Evolutionary conservation across 2,888 invertebrate species (phyloP).

Genomic region (Anthophora plumipes): DNA sequence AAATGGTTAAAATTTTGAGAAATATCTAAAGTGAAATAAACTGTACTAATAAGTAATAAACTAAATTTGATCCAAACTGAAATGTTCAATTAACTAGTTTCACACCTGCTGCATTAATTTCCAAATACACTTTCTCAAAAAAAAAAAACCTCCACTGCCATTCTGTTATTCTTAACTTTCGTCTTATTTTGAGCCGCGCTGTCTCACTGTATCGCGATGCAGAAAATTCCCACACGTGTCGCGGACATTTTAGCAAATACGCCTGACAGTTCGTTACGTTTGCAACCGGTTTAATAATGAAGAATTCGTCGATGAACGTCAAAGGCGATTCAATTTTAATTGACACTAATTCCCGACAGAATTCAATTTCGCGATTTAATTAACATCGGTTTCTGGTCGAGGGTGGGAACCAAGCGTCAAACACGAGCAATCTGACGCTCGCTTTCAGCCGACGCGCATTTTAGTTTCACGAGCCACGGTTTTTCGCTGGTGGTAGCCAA

Average conservation of each 20-base stretch:
- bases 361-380: conserved; percentile 65
- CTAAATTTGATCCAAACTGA: too few species aligned
- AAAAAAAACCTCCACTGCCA: too few species aligned
- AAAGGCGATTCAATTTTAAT: conserved; percentile 59
- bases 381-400: conserved; percentile 45
- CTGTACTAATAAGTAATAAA: too few species aligned
- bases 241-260: neutral
- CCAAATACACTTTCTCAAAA: too few species aligned
- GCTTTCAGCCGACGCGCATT: conserved; percentile 45
- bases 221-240: neutral
- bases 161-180: too few species aligned
- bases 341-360: conserved; percentile 57
- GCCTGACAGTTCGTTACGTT: neutral
- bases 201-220: too few species aligned
- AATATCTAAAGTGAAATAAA: too few species aligned
- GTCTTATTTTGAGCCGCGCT: too few species aligned
- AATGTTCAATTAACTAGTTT: too few species aligned
- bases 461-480: conserved; percentile 56
- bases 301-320: neutral
- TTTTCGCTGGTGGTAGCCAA: conserved; percentile 52
- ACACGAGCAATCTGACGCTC: conserved; percentile 43
- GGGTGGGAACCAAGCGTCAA: neutral
- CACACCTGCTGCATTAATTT: too few species aligned
- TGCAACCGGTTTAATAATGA: conserved; percentile 1
- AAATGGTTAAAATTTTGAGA: too few species aligned